These are phyloP conservation scores for Argyresthia albistria DNA, from an alignment of 2,888 invertebrate genomes.

Conservation along the genomic window DNA sequence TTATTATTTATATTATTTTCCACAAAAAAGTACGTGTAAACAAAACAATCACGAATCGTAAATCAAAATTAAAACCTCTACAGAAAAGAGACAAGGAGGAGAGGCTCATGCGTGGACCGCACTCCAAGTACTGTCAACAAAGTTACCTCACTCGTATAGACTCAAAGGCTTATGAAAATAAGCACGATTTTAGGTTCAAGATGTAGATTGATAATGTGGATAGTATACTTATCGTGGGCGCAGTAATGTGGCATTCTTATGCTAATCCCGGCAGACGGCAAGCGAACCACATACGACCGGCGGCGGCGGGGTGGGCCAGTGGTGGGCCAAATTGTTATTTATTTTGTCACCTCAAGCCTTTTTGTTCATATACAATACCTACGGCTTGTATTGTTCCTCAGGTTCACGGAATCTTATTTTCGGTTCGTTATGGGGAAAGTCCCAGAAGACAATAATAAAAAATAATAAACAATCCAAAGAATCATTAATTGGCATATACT, in stretches of 20 bases:
- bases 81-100: slow-evolving; percentile 56
- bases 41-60: slow-evolving; percentile 24
- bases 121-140: no score
- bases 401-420: no score
- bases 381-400: background rate
- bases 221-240: slow-evolving; percentile 45
- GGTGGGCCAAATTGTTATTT: slow-evolving; percentile 66
- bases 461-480: no score
- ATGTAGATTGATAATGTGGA: background rate
- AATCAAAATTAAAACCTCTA: slow-evolving; percentile 72
- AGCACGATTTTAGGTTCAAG: no score
- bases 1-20: no score
- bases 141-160: no score
- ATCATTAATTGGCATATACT: no score
- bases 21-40: no score
- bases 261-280: slow-evolving; percentile 49
- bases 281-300: slow-evolving; percentile 27
- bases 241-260: slow-evolving; percentile 67
- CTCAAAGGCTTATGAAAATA: no score
- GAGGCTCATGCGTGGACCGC: slow-evolving; percentile 11
- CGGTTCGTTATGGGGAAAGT: no score
- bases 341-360: slow-evolving; percentile 69
- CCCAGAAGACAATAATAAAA: no score
- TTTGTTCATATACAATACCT: slow-evolving; percentile 13
- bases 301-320: slow-evolving; percentile 60